phyloP scores from a whole-genome alignment of 92 coral and sea anemone genomes.

The Epizoanthus ramosus region DNA sequence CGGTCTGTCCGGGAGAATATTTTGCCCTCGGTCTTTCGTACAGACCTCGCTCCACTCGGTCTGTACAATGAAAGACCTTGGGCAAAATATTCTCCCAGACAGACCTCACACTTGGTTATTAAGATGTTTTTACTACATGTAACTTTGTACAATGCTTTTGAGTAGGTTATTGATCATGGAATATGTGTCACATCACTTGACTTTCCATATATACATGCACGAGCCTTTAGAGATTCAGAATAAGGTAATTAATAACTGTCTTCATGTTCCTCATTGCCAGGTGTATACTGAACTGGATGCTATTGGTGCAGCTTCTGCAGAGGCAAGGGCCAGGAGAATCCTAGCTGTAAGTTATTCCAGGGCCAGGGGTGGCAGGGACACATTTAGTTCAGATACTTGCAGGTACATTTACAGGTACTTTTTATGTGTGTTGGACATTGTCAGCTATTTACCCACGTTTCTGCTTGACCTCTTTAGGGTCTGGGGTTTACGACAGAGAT shows the following conservation, averaged over 20 bases:
- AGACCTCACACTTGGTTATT: no score
- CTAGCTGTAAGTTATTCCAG: constrained; percentile 78
- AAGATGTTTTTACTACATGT: no score
- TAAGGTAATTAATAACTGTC: not conserved
- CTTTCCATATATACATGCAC: not conserved
- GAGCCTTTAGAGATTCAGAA: not conserved
- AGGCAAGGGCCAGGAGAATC: constrained; percentile 94
- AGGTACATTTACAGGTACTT: not conserved
- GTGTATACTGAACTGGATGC: constrained; percentile 94
- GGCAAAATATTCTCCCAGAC: no score
- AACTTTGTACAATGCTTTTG: no score
- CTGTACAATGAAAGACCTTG: no score
- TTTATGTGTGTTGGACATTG: no score
- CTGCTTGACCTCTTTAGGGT: constrained; percentile 68
- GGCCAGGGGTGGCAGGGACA: not conserved
- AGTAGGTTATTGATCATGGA: no score
- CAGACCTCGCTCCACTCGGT: no score
- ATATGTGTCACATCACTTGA: not conserved
- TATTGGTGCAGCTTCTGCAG: constrained; percentile 98
- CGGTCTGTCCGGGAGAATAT: no score
- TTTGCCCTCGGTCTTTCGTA: no score
- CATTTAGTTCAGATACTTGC: no score
- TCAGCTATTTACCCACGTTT: not conserved
- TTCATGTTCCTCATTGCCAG: constrained; percentile 34
- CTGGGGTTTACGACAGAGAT: constrained; percentile 97